These are phyloP conservation scores for Strigamia crassipes DNA, from an alignment of 2,888 invertebrate species.

Conservation along the genomic window DNA sequence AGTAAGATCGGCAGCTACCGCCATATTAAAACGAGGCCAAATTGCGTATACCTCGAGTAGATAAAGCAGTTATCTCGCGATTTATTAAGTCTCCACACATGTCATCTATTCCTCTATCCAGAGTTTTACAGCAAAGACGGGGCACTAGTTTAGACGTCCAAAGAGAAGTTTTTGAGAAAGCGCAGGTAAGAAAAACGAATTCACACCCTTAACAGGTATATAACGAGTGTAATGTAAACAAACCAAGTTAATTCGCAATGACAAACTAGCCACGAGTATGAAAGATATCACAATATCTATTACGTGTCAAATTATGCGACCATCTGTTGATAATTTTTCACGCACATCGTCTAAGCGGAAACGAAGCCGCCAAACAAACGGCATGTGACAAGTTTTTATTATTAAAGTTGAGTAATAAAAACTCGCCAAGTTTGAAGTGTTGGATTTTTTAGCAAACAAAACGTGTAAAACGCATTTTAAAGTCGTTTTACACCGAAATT, in stretches of 20 bases:
- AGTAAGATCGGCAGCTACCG: not conserved
- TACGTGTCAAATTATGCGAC: conserved; percentile 20
- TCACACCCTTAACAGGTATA: not conserved
- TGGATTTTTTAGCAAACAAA: no score
- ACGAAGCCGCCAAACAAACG: not conserved
- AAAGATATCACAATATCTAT: not conserved
- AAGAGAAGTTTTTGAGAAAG: conserved; percentile 81
- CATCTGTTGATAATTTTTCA: not conserved
- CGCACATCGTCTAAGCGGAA: not conserved
- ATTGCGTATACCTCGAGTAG: not conserved
- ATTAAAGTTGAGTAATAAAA: no score
- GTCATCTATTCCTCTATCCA: conserved; percentile 50
- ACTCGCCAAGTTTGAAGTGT: no score
- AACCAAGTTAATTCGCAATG: not conserved
- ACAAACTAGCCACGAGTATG: not conserved
- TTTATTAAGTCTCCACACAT: not conserved
- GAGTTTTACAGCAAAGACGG: conserved; percentile 68
- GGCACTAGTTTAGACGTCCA: conserved; percentile 74
- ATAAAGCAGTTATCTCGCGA: not conserved
- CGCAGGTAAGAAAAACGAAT: conserved; percentile 69
- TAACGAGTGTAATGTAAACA: not conserved
- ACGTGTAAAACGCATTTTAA: no score
- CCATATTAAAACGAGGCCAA: not conserved
- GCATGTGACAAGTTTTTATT: not conserved
- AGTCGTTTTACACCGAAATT: no score